Percentiles rank a stretch among this genome's conserved stretches.
Evolutionary conservation across 2,113 vertebrate species (phyloP).

Genomic region (Calyptommatus sinebrachiatus): DNA sequence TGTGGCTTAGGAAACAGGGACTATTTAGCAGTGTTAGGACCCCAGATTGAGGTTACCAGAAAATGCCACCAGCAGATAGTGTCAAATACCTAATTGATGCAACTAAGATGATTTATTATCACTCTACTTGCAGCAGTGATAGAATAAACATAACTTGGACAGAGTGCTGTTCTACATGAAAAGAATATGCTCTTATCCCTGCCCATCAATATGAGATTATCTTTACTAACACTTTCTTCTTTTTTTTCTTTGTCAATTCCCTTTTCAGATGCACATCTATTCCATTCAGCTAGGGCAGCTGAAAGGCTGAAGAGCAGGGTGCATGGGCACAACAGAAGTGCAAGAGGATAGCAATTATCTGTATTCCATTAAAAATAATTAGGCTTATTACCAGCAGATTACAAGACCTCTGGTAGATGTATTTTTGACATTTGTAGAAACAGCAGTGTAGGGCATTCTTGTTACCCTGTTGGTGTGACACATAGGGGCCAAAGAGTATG

Average conservation of each 20-base stretch:
- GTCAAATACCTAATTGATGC: too few species aligned
- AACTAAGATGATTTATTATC: too few species aligned
- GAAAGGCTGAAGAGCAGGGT: not conserved
- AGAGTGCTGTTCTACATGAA: too few species aligned
- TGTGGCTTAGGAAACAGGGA: too few species aligned
- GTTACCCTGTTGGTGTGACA: not conserved
- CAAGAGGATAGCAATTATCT: conserved; percentile 8
- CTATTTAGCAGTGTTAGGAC: too few species aligned
- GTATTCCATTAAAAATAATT: conserved; percentile 24
- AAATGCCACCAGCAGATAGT: too few species aligned
- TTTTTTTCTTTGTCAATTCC: not conserved
- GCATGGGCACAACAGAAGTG: conserved; percentile 7
- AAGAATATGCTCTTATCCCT: too few species aligned
- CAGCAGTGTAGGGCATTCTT: conserved; percentile 19
- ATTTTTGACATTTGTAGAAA: conserved; percentile 11
- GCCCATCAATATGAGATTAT: too few species aligned
- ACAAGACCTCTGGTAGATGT: conserved; percentile 26
- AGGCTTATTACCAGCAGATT: conserved; percentile 28
- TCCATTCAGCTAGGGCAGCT: not conserved
- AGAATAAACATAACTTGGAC: too few species aligned
- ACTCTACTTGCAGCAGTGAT: too few species aligned
- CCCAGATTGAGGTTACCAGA: too few species aligned
- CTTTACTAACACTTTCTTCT: too few species aligned
- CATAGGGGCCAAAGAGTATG: not conserved
- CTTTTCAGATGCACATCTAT: not conserved